Evolutionary conservation across 2,797 vertebrate species (phyloP), one percentile per base, ranked within the genome.

Genomic region (Scarus forsteni): DNA sequence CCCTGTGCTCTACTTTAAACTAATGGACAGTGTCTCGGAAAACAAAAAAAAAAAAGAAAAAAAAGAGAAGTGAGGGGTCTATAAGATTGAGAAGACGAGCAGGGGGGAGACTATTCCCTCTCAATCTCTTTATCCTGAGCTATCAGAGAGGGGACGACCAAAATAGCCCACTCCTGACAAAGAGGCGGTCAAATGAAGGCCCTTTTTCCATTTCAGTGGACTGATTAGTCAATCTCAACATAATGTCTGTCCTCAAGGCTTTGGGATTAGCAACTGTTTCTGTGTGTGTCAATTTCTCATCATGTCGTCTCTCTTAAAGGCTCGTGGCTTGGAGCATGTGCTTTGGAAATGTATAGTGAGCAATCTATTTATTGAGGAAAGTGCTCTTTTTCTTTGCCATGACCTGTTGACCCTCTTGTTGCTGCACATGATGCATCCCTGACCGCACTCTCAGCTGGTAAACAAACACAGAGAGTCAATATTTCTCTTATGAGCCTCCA

Each of bases 11-110:
- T 86, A 87, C 90, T 92, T 90, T 88, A 85, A 92, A 94, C 89
- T 92, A 94, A 95, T 94, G 90, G 92, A 90, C 87, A 83, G 85
- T 88, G 90, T 93, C 91, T 88, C 79, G 0, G 77, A 89, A 89
- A 92, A 88, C 80, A 85, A 83, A 54, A 62, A 72, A 59, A 60
- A 72, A 66, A 39, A 60, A 75, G 75, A 86, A 81, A 79, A 75
- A 39, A 61, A 67, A 48, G 66, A 8, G 10, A 70, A 39, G 38
- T 10, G 9, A 39, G 38, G 58, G 27, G 64, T 46, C 59, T 44
- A 51, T 39, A 61, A 87, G 87, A 85, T 72, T 73, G 80, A 85
- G 85, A 80, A 80, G 72, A 82, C 43, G 12, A 44, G 38, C 53
- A 39, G 71, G 58, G 79, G 57, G 49, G 18, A 27, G 10, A 50